A percentile compares a stretch with the other conserved stretches of the same genome.
These are phyloP conservation scores for Gambelia wislizenii DNA, from an alignment of 2,797 vertebrate species.

Conservation along the genomic window DNA sequence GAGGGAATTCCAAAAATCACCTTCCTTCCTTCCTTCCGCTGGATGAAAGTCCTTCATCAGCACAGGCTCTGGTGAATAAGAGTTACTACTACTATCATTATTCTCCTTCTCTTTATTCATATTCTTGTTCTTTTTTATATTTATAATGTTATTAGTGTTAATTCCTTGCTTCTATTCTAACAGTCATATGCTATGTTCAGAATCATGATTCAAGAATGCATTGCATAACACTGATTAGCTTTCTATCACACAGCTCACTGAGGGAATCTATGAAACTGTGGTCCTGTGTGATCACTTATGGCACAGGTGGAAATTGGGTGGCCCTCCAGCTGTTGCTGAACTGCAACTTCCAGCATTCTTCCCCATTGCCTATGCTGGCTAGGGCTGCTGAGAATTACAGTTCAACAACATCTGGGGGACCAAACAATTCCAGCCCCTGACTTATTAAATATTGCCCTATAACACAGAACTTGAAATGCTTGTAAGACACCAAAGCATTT, in stretches of 20 bases:
- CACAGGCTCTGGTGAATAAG: not conserved
- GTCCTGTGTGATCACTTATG: not conserved
- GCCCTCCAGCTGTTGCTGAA: no score
- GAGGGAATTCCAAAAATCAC: not conserved
- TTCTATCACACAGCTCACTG: not conserved
- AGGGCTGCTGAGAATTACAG: no score
- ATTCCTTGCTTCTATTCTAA: not conserved
- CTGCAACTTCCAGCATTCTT: no score
- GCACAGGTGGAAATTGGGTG: no score
- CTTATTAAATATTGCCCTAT: no score
- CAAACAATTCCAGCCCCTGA: no score
- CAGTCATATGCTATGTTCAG: not conserved
- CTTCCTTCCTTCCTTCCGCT: not conserved
- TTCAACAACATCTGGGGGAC: no score
- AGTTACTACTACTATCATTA: not conserved
- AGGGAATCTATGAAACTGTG: not conserved
- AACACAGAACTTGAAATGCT: no score
- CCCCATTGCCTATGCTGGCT: no score
- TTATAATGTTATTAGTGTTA: not conserved
- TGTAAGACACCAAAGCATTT: not conserved
- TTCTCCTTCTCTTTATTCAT: not conserved
- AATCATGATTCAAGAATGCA: not conserved
- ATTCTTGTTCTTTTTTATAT: not conserved
- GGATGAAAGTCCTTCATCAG: not conserved
- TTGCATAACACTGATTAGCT: no score